A percentile compares a stretch with the other conserved stretches of the same genome.
These are phyloP conservation scores for Pilophorus perplexus DNA, from an alignment of 2,888 invertebrate species.

Conservation along the genomic window DNA sequence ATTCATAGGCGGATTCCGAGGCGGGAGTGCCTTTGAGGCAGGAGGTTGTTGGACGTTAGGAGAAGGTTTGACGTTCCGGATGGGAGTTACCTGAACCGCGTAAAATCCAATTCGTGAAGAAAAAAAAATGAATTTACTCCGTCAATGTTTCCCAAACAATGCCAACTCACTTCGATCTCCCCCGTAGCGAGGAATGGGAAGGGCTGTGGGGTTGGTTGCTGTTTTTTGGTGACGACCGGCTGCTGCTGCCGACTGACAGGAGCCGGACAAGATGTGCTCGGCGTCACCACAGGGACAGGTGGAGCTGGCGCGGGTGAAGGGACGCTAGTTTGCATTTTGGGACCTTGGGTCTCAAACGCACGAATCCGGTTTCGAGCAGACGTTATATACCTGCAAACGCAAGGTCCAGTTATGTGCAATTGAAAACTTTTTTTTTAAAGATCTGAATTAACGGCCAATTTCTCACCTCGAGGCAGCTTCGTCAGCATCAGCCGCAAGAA, in stretches of 20 bases:
- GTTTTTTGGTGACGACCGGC: background rate
- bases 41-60: slow-evolving; percentile 24
- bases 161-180: slow-evolving; percentile 41
- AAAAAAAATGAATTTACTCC: no score
- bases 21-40: background rate
- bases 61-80: slow-evolving; percentile 6
- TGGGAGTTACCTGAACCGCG: slow-evolving; percentile 20
- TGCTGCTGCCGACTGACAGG: slow-evolving; percentile 6
- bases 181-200: slow-evolving; percentile 46
- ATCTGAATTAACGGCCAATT: no score
- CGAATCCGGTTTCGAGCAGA: slow-evolving; percentile 74
- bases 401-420: no score
- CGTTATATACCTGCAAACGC: slow-evolving; percentile 67
- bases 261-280: background rate
- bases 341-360: slow-evolving; percentile 62
- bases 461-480: slow-evolving; percentile 62
- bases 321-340: slow-evolving; percentile 1
- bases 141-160: no score
- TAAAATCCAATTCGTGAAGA: no score
- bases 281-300: slow-evolving; percentile 23
- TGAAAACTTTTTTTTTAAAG: no score
- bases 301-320: slow-evolving; percentile 43
- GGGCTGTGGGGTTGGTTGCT: background rate
- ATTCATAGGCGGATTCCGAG: background rate
- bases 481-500: slow-evolving; percentile 69